Conservation (phyloP, 2,113 vertebrate genomes). For the Mus musculus region GRCm39 chr9:87108001-87108500, state of each 20-base stretch:
- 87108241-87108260: slow-evolving; percentile 9
- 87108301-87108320: slow-evolving; percentile 18
- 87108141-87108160: slow-evolving; percentile 41
- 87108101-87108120: neutral
- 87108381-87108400: neutral
- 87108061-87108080: slow-evolving; percentile 54
- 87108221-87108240: slow-evolving; percentile 16
- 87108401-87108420: neutral
- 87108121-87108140: neutral
- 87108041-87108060: slow-evolving; percentile 18
- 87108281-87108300: slow-evolving; percentile 31
- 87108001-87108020: slow-evolving; percentile 61
- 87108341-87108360: neutral
- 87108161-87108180: slow-evolving; percentile 33
- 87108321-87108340: neutral
- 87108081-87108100: slow-evolving; percentile 3
- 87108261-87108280: slow-evolving; percentile 35
- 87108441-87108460: neutral
- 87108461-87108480: no score
- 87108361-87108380: neutral
- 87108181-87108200: slow-evolving; percentile 14
- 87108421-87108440: neutral
- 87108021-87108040: slow-evolving; percentile 34
- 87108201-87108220: neutral
- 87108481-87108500: neutral